Percentiles rank a stretch among this genome's conserved stretches.
Evolutionary conservation across 64 coral and sea anemone species (phyloP).

Genomic region (Cladopsammia gracilis): DNA sequence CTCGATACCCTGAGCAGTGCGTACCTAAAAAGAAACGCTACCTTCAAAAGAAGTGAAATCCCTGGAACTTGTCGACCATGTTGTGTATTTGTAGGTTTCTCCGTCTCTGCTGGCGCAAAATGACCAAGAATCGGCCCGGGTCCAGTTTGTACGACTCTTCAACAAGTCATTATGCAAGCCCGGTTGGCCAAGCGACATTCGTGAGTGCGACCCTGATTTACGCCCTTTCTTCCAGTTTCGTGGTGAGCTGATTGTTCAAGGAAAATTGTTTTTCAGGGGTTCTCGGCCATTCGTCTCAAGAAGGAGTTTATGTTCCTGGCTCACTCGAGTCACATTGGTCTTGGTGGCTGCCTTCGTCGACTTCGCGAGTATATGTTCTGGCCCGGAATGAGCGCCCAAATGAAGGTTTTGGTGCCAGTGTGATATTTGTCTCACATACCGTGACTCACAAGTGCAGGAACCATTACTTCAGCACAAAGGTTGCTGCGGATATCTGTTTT

Average conservation of each 20-base stretch:
- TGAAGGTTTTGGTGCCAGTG: constrained; percentile 12
- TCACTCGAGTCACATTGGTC: too few species aligned
- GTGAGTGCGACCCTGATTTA: background rate
- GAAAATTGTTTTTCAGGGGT: background rate
- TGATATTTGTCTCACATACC: constrained; percentile 4
- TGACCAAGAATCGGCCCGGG: background rate
- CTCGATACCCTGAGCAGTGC: background rate
- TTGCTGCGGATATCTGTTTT: constrained; percentile 33
- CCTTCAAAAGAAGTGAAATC: background rate
- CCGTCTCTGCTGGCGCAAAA: background rate
- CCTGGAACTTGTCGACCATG: background rate
- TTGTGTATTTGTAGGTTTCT: background rate
- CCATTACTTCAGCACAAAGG: constrained; percentile 14
- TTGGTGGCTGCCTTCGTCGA: background rate
- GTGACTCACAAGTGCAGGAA: background rate
- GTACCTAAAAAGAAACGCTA: background rate
- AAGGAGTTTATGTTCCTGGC: background rate
- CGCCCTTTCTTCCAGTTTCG: too few species aligned
- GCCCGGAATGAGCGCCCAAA: constrained; percentile 36
- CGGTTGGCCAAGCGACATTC: background rate
- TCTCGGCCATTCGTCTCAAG: background rate
- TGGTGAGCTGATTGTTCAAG: too few species aligned
- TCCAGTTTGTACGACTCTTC: background rate
- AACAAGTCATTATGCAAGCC: background rate
- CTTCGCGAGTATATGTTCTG: background rate